A percentile compares a stretch with the other conserved stretches of the same genome.
phyloP scores from a whole-genome alignment of 2,797 vertebrate genomes.

The Pampus argenteus region DNA sequence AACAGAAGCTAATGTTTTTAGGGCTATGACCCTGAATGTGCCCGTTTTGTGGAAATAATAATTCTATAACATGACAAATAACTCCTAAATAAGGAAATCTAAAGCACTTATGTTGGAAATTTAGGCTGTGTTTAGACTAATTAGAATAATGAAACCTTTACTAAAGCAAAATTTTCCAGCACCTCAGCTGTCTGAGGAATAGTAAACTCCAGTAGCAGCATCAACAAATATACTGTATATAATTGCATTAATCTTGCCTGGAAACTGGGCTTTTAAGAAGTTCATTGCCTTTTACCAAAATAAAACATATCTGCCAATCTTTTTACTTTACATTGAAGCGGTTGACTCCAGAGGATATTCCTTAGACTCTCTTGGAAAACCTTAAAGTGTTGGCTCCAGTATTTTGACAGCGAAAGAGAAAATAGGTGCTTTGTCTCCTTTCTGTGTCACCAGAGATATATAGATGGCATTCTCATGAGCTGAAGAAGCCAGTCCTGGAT shows the following conservation, averaged over 20 bases:
- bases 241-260: background rate
- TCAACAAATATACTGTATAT: background rate
- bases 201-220: background rate
- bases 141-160: background rate
- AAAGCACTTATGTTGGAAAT: background rate
- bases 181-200: background rate
- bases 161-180: background rate
- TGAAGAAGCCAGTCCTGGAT: constrained; percentile 37
- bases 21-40: constrained; percentile 7
- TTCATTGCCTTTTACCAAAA: background rate
- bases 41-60: background rate
- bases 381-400: constrained; percentile 21
- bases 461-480: constrained; percentile 22
- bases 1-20: constrained; percentile 23
- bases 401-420: constrained; percentile 13
- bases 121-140: background rate
- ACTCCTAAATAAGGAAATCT: constrained; percentile 1
- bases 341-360: constrained; percentile 9
- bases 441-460: constrained; percentile 33
- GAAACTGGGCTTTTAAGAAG: background rate
- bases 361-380: constrained; percentile 19
- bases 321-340: constrained; percentile 2
- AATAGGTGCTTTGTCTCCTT: constrained; percentile 35
- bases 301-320: background rate
- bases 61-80: constrained; percentile 13